These are phyloP conservation scores for Pseudochirops corinnae DNA, from an alignment of 2,797 vertebrate species.

Conservation along the genomic window DNA sequence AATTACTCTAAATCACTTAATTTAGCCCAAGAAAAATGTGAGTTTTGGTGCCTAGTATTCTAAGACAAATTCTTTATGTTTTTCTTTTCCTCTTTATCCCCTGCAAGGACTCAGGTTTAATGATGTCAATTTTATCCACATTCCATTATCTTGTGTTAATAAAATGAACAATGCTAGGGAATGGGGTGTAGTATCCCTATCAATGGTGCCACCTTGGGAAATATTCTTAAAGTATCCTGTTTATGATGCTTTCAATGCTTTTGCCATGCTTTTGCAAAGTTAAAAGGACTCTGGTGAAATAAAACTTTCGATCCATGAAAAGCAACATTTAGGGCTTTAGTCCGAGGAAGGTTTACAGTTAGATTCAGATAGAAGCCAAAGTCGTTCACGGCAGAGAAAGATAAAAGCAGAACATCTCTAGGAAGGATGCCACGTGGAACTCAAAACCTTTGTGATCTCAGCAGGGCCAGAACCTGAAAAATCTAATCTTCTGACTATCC, in stretches of 20 bases:
- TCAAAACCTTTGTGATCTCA: not conserved
- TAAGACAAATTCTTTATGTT: not conserved
- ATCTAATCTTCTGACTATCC: not conserved
- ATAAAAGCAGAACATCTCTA: not conserved
- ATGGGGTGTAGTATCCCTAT: slow-evolving; percentile 52
- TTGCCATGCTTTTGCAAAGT: slow-evolving; percentile 3
- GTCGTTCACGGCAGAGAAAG: not conserved
- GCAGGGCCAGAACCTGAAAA: not conserved
- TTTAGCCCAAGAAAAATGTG: slow-evolving; percentile 26
- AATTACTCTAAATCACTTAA: slow-evolving; percentile 7
- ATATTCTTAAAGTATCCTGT: slow-evolving; percentile 45
- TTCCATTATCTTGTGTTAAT: slow-evolving; percentile 60
- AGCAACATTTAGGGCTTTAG: slow-evolving; percentile 22
- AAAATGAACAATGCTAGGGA: slow-evolving; percentile 63
- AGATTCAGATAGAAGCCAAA: slow-evolving; percentile 1
- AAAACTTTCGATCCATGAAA: slow-evolving; percentile 45
- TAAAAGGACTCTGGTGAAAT: slow-evolving; percentile 44
- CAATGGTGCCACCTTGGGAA: slow-evolving; percentile 52
- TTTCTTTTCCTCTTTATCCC: not conserved
- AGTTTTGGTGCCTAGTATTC: not conserved
- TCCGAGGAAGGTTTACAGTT: slow-evolving; percentile 30
- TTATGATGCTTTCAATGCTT: not conserved
- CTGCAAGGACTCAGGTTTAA: slow-evolving; percentile 42
- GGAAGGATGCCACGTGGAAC: not conserved
- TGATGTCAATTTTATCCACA: slow-evolving; percentile 54